These are phyloP conservation scores for Chironomus tepperi DNA, from an alignment of 1,140 invertebrate species.

Conservation along the genomic window DNA sequence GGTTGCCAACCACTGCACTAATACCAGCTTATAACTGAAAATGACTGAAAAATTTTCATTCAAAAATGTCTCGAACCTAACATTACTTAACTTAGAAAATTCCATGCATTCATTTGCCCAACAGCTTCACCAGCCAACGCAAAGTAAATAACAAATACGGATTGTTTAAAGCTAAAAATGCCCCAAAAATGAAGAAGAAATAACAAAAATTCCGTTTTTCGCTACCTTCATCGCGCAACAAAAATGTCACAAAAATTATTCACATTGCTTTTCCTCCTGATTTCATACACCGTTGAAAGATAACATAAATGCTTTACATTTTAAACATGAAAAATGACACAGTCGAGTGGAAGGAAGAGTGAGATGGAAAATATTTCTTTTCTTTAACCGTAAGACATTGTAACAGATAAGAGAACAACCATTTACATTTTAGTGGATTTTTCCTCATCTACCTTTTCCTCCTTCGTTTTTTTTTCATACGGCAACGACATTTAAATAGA, in stretches of 20 bases:
- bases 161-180: too few relatives aligned
- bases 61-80: too few relatives aligned
- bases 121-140: too few relatives aligned
- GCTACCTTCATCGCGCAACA: neutral
- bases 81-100: too few relatives aligned
- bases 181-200: too few relatives aligned
- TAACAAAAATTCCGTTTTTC: too few relatives aligned
- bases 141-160: too few relatives aligned
- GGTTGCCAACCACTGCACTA: too few relatives aligned
- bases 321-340: slow-evolving; percentile 14
- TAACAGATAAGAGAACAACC: neutral
- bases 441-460: neutral
- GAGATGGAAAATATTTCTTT: neutral
- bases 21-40: too few relatives aligned
- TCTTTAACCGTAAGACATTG: neutral
- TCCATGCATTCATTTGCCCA: too few relatives aligned
- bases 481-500: neutral
- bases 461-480: neutral
- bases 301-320: slow-evolving; percentile 23
- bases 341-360: neutral
- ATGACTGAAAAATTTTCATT: too few relatives aligned
- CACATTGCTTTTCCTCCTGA: neutral
- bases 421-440: slow-evolving; percentile 20
- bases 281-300: slow-evolving; percentile 8
- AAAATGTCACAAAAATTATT: slow-evolving; percentile 2